phyloP scores from a whole-genome alignment of 2,888 invertebrate species.

The Cephus pulcher region DNA sequence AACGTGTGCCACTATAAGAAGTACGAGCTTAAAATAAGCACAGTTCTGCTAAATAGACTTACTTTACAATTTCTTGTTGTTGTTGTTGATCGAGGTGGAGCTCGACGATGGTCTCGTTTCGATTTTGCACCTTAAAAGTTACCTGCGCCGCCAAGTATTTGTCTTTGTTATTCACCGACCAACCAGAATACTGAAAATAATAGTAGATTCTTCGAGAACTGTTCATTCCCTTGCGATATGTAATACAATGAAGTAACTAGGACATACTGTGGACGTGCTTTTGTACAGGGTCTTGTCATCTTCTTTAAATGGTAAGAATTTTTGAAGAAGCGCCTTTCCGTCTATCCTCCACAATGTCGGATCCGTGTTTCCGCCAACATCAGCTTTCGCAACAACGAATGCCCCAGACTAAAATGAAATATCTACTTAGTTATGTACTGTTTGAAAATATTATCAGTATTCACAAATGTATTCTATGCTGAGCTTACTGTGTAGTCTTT shows the following conservation, averaged over 20 bases:
- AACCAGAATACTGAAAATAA: constrained; percentile 67
- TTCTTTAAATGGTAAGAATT: constrained; percentile 70
- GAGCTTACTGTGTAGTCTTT: constrained; percentile 60
- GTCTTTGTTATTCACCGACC: constrained; percentile 67
- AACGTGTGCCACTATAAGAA: not conserved
- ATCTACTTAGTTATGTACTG: constrained; percentile 6
- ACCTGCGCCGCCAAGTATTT: constrained; percentile 68
- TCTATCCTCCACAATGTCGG: constrained; percentile 74
- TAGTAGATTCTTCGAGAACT: constrained; percentile 10
- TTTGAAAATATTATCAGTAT: not conserved
- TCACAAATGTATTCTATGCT: not conserved
- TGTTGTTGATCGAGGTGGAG: constrained; percentile 61
- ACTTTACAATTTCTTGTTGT: constrained; percentile 58
- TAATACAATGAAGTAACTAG: not conserved
- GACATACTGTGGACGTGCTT: constrained; percentile 69
- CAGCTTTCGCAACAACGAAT: constrained; percentile 71
- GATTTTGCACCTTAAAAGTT: constrained; percentile 67
- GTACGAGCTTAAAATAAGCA: not conserved
- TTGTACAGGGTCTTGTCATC: constrained; percentile 68
- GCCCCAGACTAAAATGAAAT: constrained; percentile 68
- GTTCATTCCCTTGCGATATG: not conserved
- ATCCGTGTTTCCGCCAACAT: constrained; percentile 67
- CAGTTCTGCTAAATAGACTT: constrained; percentile 23
- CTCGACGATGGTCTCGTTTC: constrained; percentile 68
- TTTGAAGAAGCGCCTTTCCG: constrained; percentile 71